Conservation (phyloP, 2,888 invertebrate genomes). For the Machimus rusticus region DNA sequence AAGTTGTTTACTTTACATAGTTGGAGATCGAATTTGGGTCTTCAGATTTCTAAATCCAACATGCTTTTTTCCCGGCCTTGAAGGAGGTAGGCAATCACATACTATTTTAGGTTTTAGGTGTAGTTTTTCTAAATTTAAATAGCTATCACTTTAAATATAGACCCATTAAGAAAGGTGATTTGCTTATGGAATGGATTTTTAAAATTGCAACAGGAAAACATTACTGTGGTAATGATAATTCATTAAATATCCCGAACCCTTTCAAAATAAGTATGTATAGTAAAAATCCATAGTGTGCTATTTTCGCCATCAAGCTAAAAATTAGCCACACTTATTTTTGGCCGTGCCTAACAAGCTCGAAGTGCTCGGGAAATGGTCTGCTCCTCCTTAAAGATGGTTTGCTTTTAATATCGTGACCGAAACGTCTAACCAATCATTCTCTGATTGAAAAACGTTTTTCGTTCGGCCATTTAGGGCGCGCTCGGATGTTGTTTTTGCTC, state of each 20-base stretch:
- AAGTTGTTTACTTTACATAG: too few species aligned
- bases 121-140: too few species aligned
- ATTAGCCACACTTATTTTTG: not conserved
- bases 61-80: too few species aligned
- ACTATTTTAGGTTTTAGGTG: too few species aligned
- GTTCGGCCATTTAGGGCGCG: not conserved
- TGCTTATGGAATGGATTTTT: too few species aligned
- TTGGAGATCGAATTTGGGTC: too few species aligned
- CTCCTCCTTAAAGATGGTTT: not conserved
- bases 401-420: not conserved
- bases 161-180: too few species aligned
- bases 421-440: not conserved
- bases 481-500: not conserved
- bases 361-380: not conserved
- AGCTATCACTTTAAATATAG: too few species aligned
- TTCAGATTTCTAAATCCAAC: too few species aligned
- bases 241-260: not conserved
- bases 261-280: not conserved
- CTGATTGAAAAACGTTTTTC: slow-evolving; percentile 36
- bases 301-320: not conserved
- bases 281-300: not conserved
- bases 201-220: too few species aligned
- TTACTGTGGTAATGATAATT: too few species aligned
- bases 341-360: not conserved
- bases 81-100: too few species aligned